Conservation (phyloP, 2,113 vertebrate species). For the Protobothrops flavoviridis region DNA sequence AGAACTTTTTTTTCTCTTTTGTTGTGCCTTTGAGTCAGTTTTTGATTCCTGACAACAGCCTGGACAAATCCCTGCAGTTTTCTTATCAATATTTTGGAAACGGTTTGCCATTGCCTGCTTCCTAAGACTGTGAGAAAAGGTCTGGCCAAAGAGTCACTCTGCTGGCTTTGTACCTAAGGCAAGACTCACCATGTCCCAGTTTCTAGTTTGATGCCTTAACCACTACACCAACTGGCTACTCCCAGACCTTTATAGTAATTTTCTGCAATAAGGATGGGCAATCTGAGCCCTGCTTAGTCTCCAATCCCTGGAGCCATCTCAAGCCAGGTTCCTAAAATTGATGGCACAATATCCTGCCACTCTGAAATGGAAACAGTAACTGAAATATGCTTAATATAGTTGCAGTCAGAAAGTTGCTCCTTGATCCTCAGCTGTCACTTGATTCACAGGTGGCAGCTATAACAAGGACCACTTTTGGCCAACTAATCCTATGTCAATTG, state of each 20-base stretch:
- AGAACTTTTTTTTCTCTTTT: not conserved
- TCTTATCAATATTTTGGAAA: not conserved
- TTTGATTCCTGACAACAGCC: not conserved
- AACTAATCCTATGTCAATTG: not conserved
- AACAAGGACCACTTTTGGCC: not conserved
- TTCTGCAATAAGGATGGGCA: not conserved
- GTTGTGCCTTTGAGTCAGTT: not conserved
- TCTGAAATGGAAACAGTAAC: not conserved
- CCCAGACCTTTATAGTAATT: not conserved
- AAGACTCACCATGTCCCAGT: not conserved
- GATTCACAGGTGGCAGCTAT: not conserved
- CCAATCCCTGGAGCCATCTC: not conserved
- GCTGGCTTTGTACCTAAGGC: not conserved
- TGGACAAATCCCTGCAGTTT: not conserved
- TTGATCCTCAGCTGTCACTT: not conserved
- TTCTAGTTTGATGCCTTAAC: not conserved
- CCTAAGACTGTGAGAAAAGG: not conserved
- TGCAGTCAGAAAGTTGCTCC: not conserved
- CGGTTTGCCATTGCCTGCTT: not conserved
- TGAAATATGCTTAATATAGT: not conserved
- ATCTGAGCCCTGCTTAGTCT: not conserved
- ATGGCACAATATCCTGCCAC: not conserved
- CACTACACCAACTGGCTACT: not conserved
- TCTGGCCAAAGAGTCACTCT: not conserved
- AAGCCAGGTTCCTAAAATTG: not conserved